A percentile compares a stretch with the other conserved stretches of the same genome.
phyloP scores from a whole-genome alignment of 2,888 invertebrate genomes.

The Cataglyphis livida region DNA sequence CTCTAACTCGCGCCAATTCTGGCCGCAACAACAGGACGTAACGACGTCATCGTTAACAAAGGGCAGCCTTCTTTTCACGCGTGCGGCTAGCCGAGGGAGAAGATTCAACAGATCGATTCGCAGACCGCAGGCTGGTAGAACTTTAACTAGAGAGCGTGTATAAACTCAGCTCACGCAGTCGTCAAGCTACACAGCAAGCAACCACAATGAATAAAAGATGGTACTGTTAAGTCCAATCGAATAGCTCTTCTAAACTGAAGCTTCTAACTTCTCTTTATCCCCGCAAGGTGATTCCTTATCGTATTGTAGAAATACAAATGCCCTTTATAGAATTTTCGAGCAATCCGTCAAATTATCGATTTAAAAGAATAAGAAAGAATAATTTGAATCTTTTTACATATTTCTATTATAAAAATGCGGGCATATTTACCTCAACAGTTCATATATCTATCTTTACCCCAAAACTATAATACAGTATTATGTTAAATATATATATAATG shows the following conservation, averaged over 20 bases:
- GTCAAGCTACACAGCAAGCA: constrained; percentile 79
- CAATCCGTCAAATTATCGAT: constrained; percentile 28
- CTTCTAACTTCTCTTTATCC: constrained; percentile 64
- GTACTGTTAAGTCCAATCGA: constrained; percentile 78
- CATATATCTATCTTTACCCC: neutral
- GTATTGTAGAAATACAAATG: constrained; percentile 61
- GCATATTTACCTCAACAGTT: too few relatives aligned
- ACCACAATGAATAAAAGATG: constrained; percentile 83
- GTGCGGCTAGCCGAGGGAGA: constrained; percentile 49
- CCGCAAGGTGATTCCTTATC: constrained; percentile 67
- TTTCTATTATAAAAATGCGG: neutral
- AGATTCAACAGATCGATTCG: constrained; percentile 79
- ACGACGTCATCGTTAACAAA: constrained; percentile 72
- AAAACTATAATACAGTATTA: neutral
- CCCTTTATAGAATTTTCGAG: constrained; percentile 8
- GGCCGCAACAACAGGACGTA: constrained; percentile 51
- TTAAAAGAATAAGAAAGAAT: neutral
- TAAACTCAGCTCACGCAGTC: constrained; percentile 82
- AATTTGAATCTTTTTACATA: neutral
- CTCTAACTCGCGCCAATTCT: constrained; percentile 22
- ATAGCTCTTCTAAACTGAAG: constrained; percentile 70
- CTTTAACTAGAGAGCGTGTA: constrained; percentile 81
- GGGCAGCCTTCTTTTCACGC: constrained; percentile 64
- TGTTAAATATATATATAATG: neutral
- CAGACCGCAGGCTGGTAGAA: constrained; percentile 79